These are phyloP conservation scores for Australoheros scitulus DNA, from an alignment of 2,113 vertebrate species.

Conservation along the genomic window DNA sequence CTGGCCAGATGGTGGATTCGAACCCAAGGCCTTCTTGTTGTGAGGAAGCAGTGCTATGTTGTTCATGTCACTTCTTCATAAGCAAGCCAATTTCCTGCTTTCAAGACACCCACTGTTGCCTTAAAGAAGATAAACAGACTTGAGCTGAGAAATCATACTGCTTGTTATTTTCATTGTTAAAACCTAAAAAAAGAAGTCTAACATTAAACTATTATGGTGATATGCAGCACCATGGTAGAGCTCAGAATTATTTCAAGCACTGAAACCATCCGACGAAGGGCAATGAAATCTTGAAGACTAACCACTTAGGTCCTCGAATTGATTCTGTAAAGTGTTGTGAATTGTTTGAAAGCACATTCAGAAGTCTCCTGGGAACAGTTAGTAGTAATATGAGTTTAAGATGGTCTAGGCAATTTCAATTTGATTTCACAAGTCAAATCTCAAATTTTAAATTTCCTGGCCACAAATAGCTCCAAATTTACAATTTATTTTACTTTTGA, in stretches of 20 bases:
- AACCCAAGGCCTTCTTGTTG: too few species aligned
- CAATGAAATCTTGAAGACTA: not conserved
- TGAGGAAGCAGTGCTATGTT: too few species aligned
- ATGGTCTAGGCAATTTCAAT: not conserved
- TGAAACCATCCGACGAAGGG: not conserved
- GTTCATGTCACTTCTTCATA: not conserved
- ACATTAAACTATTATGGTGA: not conserved
- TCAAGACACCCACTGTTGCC: not conserved
- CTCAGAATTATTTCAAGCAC: not conserved
- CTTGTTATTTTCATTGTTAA: not conserved
- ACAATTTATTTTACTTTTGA: not conserved
- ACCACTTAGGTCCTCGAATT: not conserved
- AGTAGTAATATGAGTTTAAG: not conserved
- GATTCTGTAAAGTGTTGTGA: not conserved
- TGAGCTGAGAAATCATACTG: not conserved
- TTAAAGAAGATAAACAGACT: not conserved
- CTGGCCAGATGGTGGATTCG: too few species aligned
- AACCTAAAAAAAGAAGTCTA: not conserved
- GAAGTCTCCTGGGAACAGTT: not conserved
- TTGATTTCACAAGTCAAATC: not conserved
- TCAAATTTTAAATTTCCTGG: too few species aligned
- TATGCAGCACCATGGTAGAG: not conserved
- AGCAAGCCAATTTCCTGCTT: not conserved
- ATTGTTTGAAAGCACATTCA: not conserved
- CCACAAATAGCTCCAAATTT: not conserved